Conservation (phyloP, 2,888 invertebrate species). For the Trissolcus japonicus region DNA sequence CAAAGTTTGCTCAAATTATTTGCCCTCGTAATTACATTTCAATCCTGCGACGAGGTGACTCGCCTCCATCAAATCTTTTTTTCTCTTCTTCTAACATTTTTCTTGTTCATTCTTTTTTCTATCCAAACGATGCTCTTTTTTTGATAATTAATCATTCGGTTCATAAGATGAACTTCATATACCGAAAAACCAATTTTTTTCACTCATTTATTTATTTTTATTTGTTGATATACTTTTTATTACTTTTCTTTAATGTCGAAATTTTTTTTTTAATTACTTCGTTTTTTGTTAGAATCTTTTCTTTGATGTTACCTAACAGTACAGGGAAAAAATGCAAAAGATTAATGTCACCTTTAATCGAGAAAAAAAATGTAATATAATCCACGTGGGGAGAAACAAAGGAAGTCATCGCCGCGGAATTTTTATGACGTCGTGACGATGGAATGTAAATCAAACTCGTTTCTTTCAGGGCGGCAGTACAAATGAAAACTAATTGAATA, state of each 20-base stretch:
- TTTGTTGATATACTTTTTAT: background rate
- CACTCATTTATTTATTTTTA: background rate
- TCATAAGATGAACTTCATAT: background rate
- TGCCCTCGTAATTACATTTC: constrained; percentile 74
- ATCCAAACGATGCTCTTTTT: background rate
- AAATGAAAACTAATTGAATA: constrained; percentile 49
- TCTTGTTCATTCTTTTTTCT: background rate
- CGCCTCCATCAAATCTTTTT: constrained; percentile 5
- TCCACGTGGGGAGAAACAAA: constrained; percentile 72
- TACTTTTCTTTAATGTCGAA: too few species aligned
- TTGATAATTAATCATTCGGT: background rate
- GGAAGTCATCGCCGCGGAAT: constrained; percentile 74
- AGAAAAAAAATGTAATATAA: constrained; percentile 1
- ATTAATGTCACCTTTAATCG: constrained; percentile 65
- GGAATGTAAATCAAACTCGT: constrained; percentile 73
- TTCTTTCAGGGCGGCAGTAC: constrained; percentile 34
- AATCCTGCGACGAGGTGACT: constrained; percentile 58
- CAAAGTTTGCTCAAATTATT: constrained; percentile 72
- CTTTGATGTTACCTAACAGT: background rate
- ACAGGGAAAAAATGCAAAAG: background rate
- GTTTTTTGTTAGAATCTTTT: background rate
- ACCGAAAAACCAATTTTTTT: background rate
- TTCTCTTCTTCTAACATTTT: background rate
- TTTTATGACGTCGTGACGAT: constrained; percentile 73
- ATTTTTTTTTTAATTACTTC: background rate